These are phyloP conservation scores for Perodicticus potto DNA, from an alignment of 2,797 vertebrate species.

Conservation along the genomic window DNA sequence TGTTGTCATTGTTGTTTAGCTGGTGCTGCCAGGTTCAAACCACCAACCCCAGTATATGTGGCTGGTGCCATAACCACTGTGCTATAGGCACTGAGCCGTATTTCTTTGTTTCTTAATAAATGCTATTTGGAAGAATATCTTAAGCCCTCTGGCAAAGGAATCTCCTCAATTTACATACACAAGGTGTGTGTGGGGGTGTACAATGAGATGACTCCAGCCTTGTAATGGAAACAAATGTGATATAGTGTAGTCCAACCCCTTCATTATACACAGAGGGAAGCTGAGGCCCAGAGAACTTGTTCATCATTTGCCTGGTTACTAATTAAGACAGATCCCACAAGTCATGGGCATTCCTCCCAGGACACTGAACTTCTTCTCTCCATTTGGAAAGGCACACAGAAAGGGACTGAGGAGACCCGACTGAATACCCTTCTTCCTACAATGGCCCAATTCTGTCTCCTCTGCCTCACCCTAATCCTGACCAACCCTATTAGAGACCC, in stretches of 20 bases:
- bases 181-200: background rate
- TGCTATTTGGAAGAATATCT: slow-evolving; percentile 33
- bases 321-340: slow-evolving; percentile 68
- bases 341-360: slow-evolving; percentile 55
- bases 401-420: background rate
- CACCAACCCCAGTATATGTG: too few species aligned
- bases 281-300: background rate
- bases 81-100: too few species aligned
- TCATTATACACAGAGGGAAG: background rate
- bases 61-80: too few species aligned
- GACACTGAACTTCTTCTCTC: slow-evolving; percentile 53
- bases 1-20: too few species aligned
- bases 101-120: slow-evolving; percentile 58
- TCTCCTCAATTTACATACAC: background rate
- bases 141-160: background rate
- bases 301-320: background rate
- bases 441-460: background rate
- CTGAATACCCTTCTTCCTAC: too few species aligned
- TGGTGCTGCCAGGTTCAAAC: too few species aligned
- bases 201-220: background rate
- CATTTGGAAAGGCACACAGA: slow-evolving; percentile 62
- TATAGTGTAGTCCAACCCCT: background rate
- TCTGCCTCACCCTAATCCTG: background rate
- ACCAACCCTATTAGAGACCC: background rate
- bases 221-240: background rate